Conservation (phyloP, 1,140 invertebrate genomes). For the Melitaea cinxia region DNA sequence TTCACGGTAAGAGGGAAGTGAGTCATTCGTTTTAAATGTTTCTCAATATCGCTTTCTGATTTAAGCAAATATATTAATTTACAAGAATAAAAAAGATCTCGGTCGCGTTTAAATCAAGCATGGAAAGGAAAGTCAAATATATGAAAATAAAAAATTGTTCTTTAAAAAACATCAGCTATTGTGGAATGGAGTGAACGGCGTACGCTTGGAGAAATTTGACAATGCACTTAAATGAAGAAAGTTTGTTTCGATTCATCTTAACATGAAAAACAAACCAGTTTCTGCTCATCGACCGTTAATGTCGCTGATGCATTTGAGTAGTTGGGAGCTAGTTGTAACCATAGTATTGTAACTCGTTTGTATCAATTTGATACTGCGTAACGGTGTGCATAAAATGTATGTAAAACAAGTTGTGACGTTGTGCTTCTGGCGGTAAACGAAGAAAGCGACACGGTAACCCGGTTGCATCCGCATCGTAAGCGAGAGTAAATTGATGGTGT, state of each 20-base stretch:
- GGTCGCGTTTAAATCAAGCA: not conserved
- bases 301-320: slow-evolving; percentile 48
- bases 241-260: slow-evolving; percentile 60
- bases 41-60: slow-evolving; percentile 37
- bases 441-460: slow-evolving; percentile 69
- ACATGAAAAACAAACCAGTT: slow-evolving; percentile 65
- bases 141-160: slow-evolving; percentile 8
- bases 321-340: slow-evolving; percentile 4
- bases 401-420: slow-evolving; percentile 28
- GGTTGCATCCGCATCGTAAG: slow-evolving; percentile 44
- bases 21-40: slow-evolving; percentile 40
- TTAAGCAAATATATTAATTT: not conserved
- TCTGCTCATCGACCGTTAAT: slow-evolving; percentile 39
- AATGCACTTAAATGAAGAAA: slow-evolving; percentile 71
- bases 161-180: slow-evolving; percentile 5
- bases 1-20: slow-evolving; percentile 39
- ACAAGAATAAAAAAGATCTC: not conserved
- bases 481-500: slow-evolving; percentile 18
- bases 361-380: slow-evolving; percentile 1
- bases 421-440: slow-evolving; percentile 44
- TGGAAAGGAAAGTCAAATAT: slow-evolving; percentile 20
- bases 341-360: not conserved
- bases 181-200: slow-evolving; percentile 40
- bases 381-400: slow-evolving; percentile 16
- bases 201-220: slow-evolving; percentile 66